These are phyloP conservation scores for Cephus spinipes DNA, from an alignment of 2,888 invertebrate species.

Conservation along the genomic window DNA sequence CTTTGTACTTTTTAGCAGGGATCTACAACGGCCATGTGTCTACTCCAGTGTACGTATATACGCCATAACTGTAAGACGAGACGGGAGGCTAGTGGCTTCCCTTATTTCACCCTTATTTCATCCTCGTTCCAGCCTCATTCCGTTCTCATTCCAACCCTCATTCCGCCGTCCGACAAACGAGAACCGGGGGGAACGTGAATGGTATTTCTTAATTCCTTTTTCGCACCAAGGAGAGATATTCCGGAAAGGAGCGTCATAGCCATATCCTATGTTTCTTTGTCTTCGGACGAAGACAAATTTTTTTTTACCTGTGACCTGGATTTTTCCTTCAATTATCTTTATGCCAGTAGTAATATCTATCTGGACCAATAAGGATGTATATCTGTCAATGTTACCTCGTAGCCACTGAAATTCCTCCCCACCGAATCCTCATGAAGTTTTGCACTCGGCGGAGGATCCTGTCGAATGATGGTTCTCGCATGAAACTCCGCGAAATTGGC, in stretches of 20 bases:
- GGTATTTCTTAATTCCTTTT: constrained; percentile 47
- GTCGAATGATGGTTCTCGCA: constrained; percentile 4
- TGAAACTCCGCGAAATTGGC: constrained; percentile 31
- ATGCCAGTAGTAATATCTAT: background rate
- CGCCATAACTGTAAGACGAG: constrained; percentile 35
- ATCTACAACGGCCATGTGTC: constrained; percentile 54
- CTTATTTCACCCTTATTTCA: background rate
- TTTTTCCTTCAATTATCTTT: background rate
- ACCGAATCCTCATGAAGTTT: constrained; percentile 13
- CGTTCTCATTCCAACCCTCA: background rate
- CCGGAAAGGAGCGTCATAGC: background rate
- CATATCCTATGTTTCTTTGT: background rate
- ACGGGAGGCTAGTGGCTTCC: constrained; percentile 9
- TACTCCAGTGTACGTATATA: constrained; percentile 33
- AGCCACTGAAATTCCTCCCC: background rate
- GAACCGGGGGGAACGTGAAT: constrained; percentile 34
- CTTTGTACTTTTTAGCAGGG: constrained; percentile 63
- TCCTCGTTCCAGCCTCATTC: background rate
- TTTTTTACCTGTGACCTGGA: background rate
- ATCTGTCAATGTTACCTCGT: constrained; percentile 5
- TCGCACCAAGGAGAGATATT: constrained; percentile 16
- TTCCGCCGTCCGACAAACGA: constrained; percentile 23
- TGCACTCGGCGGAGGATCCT: constrained; percentile 15
- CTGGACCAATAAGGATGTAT: background rate
- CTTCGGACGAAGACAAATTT: background rate